These are phyloP conservation scores for Palythoa grandiflora DNA, from an alignment of 92 coral and sea anemone species.

Conservation along the genomic window DNA sequence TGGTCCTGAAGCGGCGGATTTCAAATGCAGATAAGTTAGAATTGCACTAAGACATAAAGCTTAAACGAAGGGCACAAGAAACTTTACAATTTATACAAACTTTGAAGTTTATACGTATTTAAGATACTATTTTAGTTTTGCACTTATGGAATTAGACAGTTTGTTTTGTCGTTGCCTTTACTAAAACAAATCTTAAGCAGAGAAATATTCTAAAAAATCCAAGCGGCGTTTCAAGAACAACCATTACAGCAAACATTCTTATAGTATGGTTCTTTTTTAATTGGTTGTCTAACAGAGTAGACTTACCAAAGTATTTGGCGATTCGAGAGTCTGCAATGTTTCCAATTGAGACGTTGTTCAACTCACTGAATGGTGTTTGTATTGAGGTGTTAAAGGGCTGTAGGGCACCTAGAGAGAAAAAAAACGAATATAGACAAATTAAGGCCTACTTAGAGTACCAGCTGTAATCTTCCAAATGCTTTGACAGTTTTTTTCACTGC, in stretches of 20 bases:
- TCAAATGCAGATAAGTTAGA: no score
- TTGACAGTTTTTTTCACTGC: no score
- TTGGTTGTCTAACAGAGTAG: no score
- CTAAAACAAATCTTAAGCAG: not conserved
- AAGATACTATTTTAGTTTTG: no score
- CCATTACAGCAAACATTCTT: not conserved
- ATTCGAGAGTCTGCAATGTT: constrained; percentile 34
- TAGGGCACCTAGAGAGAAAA: not conserved
- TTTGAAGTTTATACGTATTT: no score
- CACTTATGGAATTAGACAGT: no score
- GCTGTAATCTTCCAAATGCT: no score
- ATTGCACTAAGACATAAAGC: no score
- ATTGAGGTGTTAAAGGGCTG: constrained; percentile 1
- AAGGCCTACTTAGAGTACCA: not conserved
- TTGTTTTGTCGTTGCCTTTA: not conserved
- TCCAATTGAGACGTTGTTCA: constrained; percentile 16
- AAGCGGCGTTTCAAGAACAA: no score
- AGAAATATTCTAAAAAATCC: no score
- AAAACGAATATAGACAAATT: not conserved
- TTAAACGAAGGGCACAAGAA: no score
- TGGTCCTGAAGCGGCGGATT: not conserved
- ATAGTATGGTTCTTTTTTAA: not conserved
- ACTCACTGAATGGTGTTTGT: constrained; percentile 10
- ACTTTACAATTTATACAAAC: no score
- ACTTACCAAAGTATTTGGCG: not conserved